Evolutionary conservation across 2,888 invertebrate species (phyloP).

Genomic region (Hyposoter didymator): DNA sequence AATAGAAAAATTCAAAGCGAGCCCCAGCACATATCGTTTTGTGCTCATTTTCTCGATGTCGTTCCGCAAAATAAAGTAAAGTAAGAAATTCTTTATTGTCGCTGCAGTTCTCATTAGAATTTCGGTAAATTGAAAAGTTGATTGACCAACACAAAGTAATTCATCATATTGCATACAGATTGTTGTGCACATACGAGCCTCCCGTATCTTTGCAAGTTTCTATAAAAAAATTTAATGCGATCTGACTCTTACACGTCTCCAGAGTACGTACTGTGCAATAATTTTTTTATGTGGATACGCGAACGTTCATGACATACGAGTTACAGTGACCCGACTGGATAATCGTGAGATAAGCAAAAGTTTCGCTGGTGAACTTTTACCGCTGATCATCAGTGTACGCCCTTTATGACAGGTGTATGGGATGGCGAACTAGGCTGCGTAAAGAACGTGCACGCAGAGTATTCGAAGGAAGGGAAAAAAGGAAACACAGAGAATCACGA

Average conservation of each 20-base stretch:
- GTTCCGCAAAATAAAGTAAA: background rate
- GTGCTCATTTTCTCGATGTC: background rate
- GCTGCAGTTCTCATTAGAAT: background rate
- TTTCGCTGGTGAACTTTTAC: conserved; percentile 2
- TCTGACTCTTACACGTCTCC: background rate
- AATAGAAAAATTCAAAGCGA: background rate
- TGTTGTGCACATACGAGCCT: background rate
- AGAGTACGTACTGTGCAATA: background rate
- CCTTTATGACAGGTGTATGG: background rate
- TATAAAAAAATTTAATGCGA: background rate
- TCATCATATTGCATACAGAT: background rate
- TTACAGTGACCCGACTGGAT: conserved; percentile 8
- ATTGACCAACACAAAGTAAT: background rate
- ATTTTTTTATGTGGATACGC: background rate
- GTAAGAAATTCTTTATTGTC: background rate
- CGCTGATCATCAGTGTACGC: conserved; percentile 13
- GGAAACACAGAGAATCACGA: conserved; percentile 28
- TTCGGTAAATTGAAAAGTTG: background rate
- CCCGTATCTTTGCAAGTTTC: background rate
- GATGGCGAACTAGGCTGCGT: background rate
- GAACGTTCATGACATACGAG: conserved; percentile 22
- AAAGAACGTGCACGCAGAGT: background rate
- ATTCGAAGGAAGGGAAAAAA: conserved; percentile 7
- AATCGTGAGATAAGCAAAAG: conserved; percentile 6
- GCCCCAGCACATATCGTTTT: background rate